These are phyloP conservation scores for Dryoscopus gambensis DNA, from an alignment of 2,113 vertebrate genomes.

Conservation along the genomic window DNA sequence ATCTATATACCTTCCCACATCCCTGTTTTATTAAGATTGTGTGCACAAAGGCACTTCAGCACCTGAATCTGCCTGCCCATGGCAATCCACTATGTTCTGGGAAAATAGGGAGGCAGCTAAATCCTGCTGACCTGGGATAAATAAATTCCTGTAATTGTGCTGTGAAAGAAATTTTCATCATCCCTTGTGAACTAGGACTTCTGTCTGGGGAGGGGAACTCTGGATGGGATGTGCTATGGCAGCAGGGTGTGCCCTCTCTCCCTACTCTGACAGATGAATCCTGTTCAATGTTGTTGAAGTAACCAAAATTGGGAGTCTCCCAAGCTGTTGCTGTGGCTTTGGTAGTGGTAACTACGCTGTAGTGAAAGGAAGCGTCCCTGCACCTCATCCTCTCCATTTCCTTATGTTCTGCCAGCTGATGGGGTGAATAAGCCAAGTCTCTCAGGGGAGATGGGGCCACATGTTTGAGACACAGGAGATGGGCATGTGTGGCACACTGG, in stretches of 20 bases:
- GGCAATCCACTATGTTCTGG: neutral
- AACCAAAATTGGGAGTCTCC: neutral
- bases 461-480: neutral
- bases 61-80: neutral
- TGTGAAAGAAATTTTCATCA: neutral
- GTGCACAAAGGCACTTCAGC: neutral
- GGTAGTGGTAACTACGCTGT: neutral
- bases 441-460: too few relatives aligned
- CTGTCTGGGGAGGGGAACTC: neutral
- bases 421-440: too few relatives aligned
- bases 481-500: fast-evolving
- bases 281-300: neutral
- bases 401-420: neutral
- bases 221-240: neutral
- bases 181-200: neutral
- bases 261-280: neutral
- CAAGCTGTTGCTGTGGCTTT: neutral
- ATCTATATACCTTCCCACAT: neutral
- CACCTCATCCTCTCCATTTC: neutral
- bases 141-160: neutral
- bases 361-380: neutral
- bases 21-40: neutral
- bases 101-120: neutral
- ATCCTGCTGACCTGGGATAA: neutral
- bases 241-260: neutral